phyloP scores from a whole-genome alignment of 2,888 invertebrate genomes.

The Latrodectus elegans region DNA sequence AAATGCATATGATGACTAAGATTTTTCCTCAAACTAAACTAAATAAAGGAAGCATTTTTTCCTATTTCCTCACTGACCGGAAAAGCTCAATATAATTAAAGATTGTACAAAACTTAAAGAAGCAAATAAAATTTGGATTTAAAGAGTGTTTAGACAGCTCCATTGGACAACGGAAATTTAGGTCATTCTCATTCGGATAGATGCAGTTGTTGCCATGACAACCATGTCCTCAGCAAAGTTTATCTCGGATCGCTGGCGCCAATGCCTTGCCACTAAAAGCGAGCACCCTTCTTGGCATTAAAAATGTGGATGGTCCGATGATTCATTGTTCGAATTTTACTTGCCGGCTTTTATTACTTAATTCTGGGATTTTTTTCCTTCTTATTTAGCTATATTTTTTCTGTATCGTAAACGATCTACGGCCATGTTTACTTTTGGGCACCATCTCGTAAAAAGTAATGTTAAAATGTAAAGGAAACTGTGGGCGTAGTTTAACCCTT shows the following conservation, averaged over 20 bases:
- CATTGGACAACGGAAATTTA: constrained; percentile 30
- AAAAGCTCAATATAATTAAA: constrained; percentile 4
- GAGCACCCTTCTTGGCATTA: constrained; percentile 33
- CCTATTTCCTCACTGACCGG: no score
- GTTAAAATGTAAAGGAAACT: background rate
- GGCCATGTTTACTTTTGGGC: background rate
- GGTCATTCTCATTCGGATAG: constrained; percentile 49
- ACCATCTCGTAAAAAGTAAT: background rate
- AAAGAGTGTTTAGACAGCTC: background rate
- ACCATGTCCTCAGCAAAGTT: constrained; percentile 38
- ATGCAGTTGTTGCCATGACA: constrained; percentile 48
- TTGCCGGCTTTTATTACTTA: constrained; percentile 45
- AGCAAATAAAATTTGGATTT: constrained; percentile 15
- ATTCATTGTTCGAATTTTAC: constrained; percentile 64
- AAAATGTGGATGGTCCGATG: constrained; percentile 56
- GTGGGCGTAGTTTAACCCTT: background rate
- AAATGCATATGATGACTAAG: no score
- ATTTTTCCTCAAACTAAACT: no score
- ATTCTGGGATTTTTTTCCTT: constrained; percentile 7
- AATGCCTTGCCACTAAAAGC: constrained; percentile 44
- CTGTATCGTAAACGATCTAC: background rate
- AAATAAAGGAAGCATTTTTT: no score
- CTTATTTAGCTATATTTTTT: background rate
- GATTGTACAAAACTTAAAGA: background rate
- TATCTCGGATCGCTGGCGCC: constrained; percentile 48